phyloP scores from a whole-genome alignment of 2,888 invertebrate genomes.

The Drosophila subsilvestris region DNA sequence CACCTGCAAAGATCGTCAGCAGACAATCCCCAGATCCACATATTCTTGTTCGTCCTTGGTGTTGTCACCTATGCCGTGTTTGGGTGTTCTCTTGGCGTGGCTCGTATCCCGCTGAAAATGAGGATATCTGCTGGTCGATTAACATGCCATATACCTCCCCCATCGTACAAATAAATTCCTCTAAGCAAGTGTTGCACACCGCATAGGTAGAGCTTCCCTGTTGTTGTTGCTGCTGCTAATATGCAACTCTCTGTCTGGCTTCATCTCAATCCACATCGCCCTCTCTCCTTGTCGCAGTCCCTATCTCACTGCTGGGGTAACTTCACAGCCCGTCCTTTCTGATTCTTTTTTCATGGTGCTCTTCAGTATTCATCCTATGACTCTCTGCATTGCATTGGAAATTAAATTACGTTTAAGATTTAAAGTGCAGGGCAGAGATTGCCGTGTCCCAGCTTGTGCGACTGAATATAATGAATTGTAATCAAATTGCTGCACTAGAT shows the following conservation, averaged over 20 bases:
- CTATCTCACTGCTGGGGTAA: constrained; percentile 1
- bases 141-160: background rate
- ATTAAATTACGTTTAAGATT: constrained; percentile 70
- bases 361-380: constrained; percentile 15
- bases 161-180: constrained; percentile 55
- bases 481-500: constrained; percentile 46
- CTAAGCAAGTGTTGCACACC: constrained; percentile 64
- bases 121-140: constrained; percentile 18
- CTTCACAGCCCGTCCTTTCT: constrained; percentile 9
- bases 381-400: constrained; percentile 59
- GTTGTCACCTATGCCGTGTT: too few relatives aligned
- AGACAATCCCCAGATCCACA: too few relatives aligned
- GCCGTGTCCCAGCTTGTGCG: constrained; percentile 34
- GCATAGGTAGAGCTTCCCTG: constrained; percentile 25
- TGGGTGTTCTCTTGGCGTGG: too few relatives aligned
- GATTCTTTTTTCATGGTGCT: background rate
- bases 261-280: constrained; percentile 17
- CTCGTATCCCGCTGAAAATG: background rate
- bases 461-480: constrained; percentile 56
- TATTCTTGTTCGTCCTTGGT: too few relatives aligned
- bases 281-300: constrained; percentile 1
- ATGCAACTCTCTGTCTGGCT: constrained; percentile 46
- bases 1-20: too few relatives aligned
- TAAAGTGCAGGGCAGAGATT: constrained; percentile 60
- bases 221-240: constrained; percentile 56